Evolutionary conservation across 2,888 invertebrate species (phyloP).

Genomic region (Ptycholaimellus sp.): DNA sequence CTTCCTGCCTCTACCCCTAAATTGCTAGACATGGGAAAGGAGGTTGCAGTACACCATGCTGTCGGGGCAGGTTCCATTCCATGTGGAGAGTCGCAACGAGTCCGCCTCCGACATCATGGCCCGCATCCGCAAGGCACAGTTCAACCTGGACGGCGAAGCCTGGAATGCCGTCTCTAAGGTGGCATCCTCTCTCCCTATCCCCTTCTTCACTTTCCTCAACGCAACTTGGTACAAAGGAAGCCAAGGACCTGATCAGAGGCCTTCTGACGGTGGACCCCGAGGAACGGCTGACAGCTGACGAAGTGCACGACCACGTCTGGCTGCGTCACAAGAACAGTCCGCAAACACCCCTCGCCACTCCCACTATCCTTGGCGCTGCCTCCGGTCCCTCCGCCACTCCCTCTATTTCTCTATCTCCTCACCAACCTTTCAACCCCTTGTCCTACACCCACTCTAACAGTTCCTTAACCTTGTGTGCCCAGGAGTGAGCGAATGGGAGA

Average conservation of each 20-base stretch:
- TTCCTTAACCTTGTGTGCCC: too few relatives aligned
- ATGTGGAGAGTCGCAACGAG: constrained; percentile 41
- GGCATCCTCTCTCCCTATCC: too few relatives aligned
- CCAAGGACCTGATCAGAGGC: constrained; percentile 49
- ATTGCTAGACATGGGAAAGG: too few relatives aligned
- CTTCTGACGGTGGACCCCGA: constrained; percentile 53
- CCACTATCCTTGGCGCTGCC: constrained; percentile 17
- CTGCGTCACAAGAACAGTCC: constrained; percentile 28
- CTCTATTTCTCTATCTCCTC: too few relatives aligned
- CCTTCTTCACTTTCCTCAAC: too few relatives aligned
- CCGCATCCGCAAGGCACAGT: constrained; percentile 51
- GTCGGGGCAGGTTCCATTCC: constrained; percentile 65
- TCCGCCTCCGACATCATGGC: constrained; percentile 50
- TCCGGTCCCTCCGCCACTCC: constrained; percentile 15
- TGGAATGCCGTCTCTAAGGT: background rate
- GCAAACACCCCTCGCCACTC: constrained; percentile 23
- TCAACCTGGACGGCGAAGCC: constrained; percentile 48
- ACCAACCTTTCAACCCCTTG: too few relatives aligned
- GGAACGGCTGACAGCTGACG: constrained; percentile 43
- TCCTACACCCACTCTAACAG: too few relatives aligned
- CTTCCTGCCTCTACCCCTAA: too few relatives aligned
- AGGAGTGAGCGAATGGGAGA: too few relatives aligned
- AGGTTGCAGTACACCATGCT: constrained; percentile 52
- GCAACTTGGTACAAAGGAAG: too few relatives aligned
- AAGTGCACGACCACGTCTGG: constrained; percentile 46